Evolutionary conservation across 2,113 vertebrate species (phyloP).

Genomic region (Gymnogyps californianus): DNA sequence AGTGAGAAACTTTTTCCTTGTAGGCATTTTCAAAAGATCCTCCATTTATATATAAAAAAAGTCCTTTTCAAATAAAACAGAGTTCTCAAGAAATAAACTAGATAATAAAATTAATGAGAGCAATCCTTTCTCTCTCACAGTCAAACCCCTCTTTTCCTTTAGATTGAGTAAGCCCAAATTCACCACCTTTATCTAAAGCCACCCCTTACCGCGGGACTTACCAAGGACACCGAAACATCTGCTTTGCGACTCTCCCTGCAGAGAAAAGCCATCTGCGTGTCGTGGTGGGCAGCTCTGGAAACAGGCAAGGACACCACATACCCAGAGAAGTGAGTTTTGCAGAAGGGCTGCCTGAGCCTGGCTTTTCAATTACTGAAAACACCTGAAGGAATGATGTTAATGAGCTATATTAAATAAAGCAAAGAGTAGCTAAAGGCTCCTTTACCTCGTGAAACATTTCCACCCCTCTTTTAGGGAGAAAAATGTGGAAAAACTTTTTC

Average conservation of each 20-base stretch:
- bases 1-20: background rate
- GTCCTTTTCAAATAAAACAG: background rate
- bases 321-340: accelerated
- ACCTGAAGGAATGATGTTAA: background rate
- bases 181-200: background rate
- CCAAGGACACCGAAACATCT: background rate
- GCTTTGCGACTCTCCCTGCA: background rate
- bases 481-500: accelerated
- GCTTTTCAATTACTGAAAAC: background rate
- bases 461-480: background rate
- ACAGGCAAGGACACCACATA: accelerated
- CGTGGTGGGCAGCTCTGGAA: accelerated
- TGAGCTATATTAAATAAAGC: background rate
- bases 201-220: background rate
- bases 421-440: background rate
- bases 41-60: background rate
- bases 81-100: background rate
- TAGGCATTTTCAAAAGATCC: background rate
- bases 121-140: background rate
- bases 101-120: accelerated
- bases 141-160: background rate
- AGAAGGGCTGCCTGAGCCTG: background rate
- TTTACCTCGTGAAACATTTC: background rate
- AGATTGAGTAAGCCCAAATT: background rate
- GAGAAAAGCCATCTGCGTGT: background rate